Evolutionary conservation across 2,797 vertebrate genomes (phyloP).

Genomic region (Enteromius argenteus): DNA sequence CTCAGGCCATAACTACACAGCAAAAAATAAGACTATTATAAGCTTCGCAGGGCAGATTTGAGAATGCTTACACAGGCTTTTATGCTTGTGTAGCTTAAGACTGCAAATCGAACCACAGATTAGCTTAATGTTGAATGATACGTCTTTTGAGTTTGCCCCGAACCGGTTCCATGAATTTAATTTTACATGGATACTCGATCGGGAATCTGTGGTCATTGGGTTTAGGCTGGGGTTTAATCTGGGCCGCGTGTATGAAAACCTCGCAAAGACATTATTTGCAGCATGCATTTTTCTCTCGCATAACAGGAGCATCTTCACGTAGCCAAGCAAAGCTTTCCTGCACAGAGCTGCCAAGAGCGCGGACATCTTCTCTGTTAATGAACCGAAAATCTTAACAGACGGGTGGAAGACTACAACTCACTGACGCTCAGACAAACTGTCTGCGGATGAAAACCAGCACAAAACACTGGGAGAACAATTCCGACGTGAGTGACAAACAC

Average conservation of each 20-base stretch:
- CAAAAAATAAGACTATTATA: constrained; percentile 78
- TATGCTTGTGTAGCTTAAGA: constrained; percentile 76
- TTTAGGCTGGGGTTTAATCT: constrained; percentile 33
- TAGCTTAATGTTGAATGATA: constrained; percentile 74
- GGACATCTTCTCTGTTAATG: constrained; percentile 57
- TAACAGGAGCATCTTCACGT: constrained; percentile 21
- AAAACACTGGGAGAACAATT: constrained; percentile 43
- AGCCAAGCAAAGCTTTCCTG: constrained; percentile 36
- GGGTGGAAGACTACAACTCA: constrained; percentile 44
- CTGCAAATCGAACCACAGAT: constrained; percentile 80
- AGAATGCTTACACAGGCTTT: constrained; percentile 81
- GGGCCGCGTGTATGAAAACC: constrained; percentile 3
- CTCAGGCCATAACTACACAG: constrained; percentile 69
- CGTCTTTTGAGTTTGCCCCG: constrained; percentile 69
- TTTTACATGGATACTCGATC: constrained; percentile 66
- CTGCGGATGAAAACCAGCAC: constrained; percentile 32
- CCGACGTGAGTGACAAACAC: constrained; percentile 38
- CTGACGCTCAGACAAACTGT: constrained; percentile 59
- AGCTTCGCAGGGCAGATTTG: constrained; percentile 74
- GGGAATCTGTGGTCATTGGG: constrained; percentile 63
- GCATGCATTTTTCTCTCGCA: neutral
- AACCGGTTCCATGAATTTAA: constrained; percentile 66
- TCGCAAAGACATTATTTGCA: constrained; percentile 18
- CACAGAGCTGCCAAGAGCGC: constrained; percentile 43
- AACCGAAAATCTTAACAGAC: constrained; percentile 59